Evolutionary conservation across 2,113 vertebrate species (phyloP).

Genomic region (Cynopterus brachyotis): DNA sequence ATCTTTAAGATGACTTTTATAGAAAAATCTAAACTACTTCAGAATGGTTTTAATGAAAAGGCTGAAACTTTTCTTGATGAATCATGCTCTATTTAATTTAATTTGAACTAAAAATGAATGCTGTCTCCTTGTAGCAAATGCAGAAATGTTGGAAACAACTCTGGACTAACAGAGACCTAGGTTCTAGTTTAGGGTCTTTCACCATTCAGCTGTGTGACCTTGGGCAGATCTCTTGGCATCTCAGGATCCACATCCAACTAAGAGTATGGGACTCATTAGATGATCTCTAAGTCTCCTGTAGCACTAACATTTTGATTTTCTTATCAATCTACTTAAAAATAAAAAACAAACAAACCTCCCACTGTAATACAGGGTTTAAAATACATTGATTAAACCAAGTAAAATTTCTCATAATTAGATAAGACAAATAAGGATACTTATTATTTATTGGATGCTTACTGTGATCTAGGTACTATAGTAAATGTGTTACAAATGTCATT

Average conservation of each 20-base stretch:
- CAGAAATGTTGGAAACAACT: slow-evolving; percentile 14
- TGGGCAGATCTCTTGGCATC: background rate
- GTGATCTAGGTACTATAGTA: background rate
- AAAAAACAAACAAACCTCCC: too few species aligned
- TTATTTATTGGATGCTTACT: slow-evolving; percentile 18
- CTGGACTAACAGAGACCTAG: background rate
- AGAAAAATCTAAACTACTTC: slow-evolving; percentile 46
- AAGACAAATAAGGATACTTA: slow-evolving; percentile 1
- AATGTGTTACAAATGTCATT: background rate
- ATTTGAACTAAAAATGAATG: slow-evolving; percentile 20
- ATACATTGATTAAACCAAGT: background rate
- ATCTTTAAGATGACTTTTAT: slow-evolving; percentile 18
- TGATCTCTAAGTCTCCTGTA: slow-evolving; percentile 19
- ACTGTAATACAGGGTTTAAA: background rate
- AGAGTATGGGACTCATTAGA: background rate
- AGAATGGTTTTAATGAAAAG: slow-evolving; percentile 26
- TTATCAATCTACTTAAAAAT: too few species aligned
- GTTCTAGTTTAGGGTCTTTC: background rate
- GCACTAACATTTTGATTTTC: slow-evolving; percentile 1
- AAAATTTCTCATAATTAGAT: slow-evolving; percentile 13
- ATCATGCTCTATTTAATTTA: background rate
- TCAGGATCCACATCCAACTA: background rate
- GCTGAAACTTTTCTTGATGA: background rate
- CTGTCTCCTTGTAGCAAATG: slow-evolving; percentile 7
- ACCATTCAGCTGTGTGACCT: background rate